Percentiles rank a stretch among this genome's conserved stretches.
These are phyloP conservation scores for Girardinus metallicus DNA, from an alignment of 2,797 vertebrate genomes.

Conservation along the genomic window DNA sequence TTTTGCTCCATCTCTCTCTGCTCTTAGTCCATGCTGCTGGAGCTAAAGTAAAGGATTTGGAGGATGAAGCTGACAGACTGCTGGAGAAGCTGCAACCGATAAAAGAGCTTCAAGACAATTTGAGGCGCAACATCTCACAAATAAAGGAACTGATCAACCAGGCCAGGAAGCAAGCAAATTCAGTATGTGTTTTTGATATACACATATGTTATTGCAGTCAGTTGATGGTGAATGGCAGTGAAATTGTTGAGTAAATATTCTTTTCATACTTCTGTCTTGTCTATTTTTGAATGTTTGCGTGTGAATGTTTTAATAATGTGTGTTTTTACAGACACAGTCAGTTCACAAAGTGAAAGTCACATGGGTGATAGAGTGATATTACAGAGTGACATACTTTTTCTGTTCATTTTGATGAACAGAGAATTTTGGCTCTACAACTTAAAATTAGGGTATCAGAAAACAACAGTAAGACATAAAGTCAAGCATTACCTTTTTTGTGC, in stretches of 20 bases:
- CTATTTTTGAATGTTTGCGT: background rate
- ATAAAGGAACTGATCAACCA: conserved; percentile 98
- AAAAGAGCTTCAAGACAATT: conserved; percentile 92
- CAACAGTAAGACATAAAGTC: background rate
- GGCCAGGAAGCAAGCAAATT: conserved; percentile 98
- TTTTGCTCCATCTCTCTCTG: conserved; percentile 30
- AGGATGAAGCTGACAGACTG: conserved; percentile 92
- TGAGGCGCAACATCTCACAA: conserved; percentile 96
- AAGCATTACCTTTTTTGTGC: background rate
- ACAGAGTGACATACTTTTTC: background rate
- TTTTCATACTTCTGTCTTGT: background rate
- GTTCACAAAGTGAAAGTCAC: too few relatives aligned
- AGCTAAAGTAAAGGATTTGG: conserved; percentile 91
- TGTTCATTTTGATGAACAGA: background rate
- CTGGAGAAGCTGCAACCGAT: conserved; percentile 95
- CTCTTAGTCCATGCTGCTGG: conserved; percentile 91
- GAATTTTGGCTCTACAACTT: background rate
- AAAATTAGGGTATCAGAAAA: background rate
- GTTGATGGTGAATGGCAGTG: background rate
- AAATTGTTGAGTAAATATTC: background rate
- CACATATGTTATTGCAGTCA: background rate
- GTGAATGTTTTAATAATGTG: background rate
- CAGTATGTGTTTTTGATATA: conserved; percentile 80
- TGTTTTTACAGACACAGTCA: background rate
- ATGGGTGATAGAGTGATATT: too few relatives aligned